Evolutionary conservation across 23 tunicate species (phyloP).

Genomic region (Halocynthia aurantium): DNA sequence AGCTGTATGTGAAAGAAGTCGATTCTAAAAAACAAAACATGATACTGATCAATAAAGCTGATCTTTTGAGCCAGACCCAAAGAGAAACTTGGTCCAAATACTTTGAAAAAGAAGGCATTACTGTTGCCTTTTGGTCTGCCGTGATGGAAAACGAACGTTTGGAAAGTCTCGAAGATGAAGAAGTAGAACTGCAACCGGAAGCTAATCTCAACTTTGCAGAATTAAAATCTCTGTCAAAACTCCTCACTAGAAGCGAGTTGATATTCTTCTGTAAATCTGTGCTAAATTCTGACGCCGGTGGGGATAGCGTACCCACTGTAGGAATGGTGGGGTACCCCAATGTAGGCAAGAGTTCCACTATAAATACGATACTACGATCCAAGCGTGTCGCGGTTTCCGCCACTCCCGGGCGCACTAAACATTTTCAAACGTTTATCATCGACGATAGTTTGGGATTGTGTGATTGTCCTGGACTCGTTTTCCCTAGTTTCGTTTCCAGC

Average conservation of each 20-base stretch:
- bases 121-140: conserved; percentile 86
- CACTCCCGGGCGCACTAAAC: conserved; percentile 96
- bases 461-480: conserved; percentile 97
- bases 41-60: conserved; percentile 93
- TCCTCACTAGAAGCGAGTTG: conserved; percentile 38
- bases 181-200: not conserved
- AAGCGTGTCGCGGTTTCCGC: conserved; percentile 95
- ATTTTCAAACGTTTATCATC: conserved; percentile 78
- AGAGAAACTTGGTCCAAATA: conserved; percentile 67
- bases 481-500: conserved; percentile 80
- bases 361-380: conserved; percentile 68
- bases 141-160: conserved; percentile 71
- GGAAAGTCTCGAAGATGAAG: conserved; percentile 17
- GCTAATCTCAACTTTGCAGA: not conserved
- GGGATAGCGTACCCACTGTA: conserved; percentile 23
- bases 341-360: conserved; percentile 94
- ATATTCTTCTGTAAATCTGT: conserved; percentile 52
- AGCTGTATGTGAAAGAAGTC: conserved; percentile 75
- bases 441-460: conserved; percentile 73
- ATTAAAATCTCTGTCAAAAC: not conserved
- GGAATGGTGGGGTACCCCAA: conserved; percentile 99
- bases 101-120: conserved; percentile 51
- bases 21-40: conserved; percentile 55
- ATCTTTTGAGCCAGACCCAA: conserved; percentile 63
- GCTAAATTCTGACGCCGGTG: conserved; percentile 1